Evolutionary conservation across 2,113 vertebrate genomes (phyloP).

Genomic region (Phodopus roborovskii): DNA sequence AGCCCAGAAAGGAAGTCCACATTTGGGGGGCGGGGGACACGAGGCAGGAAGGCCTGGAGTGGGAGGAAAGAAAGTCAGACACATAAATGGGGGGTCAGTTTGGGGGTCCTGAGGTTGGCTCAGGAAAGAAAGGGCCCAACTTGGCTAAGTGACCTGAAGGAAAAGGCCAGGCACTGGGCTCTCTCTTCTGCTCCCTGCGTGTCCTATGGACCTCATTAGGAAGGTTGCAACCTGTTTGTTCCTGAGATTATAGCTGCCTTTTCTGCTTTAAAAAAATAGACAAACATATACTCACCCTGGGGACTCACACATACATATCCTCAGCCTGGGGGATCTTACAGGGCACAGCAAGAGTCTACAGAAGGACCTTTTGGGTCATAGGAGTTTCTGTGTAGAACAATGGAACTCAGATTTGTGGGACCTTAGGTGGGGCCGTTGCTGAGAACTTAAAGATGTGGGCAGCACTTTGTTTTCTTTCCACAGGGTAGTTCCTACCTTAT

Average conservation of each 20-base stretch:
- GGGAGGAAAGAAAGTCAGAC: not conserved
- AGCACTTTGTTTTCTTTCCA: constrained; percentile 58
- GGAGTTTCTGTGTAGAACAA: constrained; percentile 60
- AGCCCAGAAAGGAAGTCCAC: constrained; percentile 29
- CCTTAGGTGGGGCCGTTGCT: constrained; percentile 55
- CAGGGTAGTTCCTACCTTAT: constrained; percentile 64
- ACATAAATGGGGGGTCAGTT: not conserved
- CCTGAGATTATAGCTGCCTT: constrained; percentile 68
- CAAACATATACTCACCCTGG: no score
- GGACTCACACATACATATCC: no score
- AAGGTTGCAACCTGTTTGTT: constrained; percentile 61
- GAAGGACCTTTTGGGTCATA: constrained; percentile 75
- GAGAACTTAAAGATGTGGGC: constrained; percentile 68
- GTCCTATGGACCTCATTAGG: not conserved
- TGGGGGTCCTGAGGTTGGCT: not conserved
- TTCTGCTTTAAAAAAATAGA: constrained; percentile 67
- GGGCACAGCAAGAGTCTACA: constrained; percentile 38
- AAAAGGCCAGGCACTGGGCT: not conserved
- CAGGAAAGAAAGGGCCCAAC: not conserved
- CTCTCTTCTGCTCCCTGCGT: not conserved
- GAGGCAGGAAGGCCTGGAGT: not conserved
- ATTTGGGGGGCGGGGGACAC: not conserved
- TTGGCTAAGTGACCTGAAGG: not conserved
- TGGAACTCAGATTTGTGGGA: constrained; percentile 17
- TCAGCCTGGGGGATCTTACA: not conserved